Base-by-base conservation (phyloP, 2,888 invertebrate genomes). In the Drosophila antonietae region DNA sequence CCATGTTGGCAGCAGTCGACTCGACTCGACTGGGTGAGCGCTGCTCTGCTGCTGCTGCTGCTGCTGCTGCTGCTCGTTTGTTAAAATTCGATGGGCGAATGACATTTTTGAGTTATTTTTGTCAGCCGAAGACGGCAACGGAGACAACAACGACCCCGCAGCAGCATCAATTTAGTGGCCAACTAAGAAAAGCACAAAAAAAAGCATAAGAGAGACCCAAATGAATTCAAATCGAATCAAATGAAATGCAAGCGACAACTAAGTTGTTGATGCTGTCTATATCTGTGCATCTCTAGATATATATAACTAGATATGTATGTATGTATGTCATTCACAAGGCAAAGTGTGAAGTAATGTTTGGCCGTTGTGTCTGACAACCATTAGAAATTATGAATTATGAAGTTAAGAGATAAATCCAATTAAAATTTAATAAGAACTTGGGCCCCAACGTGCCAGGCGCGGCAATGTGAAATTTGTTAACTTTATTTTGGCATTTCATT, bases 31-130 rank as follows among this genome's bases (percentile, higher is more conserved):
- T 20, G 20, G 20, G 20, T 20, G 20, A 20, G 20, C 20, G 20
- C 20, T 20, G 20, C 20, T 20, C 20, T 49, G 20, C 68, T 43
- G 28, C 43, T 23, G 33, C n/a, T 23, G 39, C 68, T 61, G 83
- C 68, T 43, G 28, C 43, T 23, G 33, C n/a, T 23, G 39, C 68
- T 61, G 83, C 87, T 89, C 89, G 88, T 89, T 90, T 89, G 89
- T 90, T 88, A 85, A 87, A 89, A 89, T 89, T 90, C 88, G 90
- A 88, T 88, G 90, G 90, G 89, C 89, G 90, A 89, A 90, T 90
- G 88, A 89, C 89, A 89, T 88, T 85, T 88, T 88, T 90, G 89
- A 88, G 88, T 90, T 88, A 88, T 88, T 88, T 88, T 88, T 90
- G 88, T 81, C 88, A 87, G 83, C 72, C 81, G 35, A 60, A 52